Conservation (phyloP, 2,797 vertebrate genomes). For the Dermochelys coriacea region DNA sequence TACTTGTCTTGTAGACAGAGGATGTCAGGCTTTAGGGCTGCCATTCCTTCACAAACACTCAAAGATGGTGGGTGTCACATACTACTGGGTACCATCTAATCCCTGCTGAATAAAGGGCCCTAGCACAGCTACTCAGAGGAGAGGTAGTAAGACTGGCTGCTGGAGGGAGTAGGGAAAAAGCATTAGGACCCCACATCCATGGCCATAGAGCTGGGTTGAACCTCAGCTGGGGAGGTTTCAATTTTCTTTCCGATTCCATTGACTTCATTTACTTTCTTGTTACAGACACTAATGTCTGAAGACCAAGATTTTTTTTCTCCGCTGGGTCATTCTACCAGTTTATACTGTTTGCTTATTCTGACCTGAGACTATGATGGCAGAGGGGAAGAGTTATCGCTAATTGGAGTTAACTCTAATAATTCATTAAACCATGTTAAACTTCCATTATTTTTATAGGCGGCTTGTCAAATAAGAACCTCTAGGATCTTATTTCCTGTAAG, state of each 20-base stretch:
- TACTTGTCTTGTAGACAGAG: background rate
- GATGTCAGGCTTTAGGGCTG: background rate
- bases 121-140: fast-evolving
- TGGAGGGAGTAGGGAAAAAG: background rate
- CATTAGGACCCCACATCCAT: background rate
- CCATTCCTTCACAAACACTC: no score
- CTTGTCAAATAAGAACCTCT: background rate
- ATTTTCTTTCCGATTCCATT: background rate
- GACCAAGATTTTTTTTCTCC: background rate
- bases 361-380: background rate
- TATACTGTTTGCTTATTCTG: background rate
- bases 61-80: background rate
- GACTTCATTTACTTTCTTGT: background rate
- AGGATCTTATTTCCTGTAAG: background rate
- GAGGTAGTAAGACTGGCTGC: background rate
- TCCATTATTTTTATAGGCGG: background rate
- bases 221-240: fast-evolving
- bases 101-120: background rate
- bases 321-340: background rate
- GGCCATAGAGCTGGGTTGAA: fast-evolving
- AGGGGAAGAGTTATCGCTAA: background rate
- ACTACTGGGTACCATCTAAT: background rate
- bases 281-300: background rate
- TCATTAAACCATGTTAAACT: background rate
- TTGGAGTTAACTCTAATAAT: background rate